Percentiles rank a stretch among this genome's conserved stretches.
These are phyloP conservation scores for Cosmorhoe ocellata DNA, from an alignment of 2,888 invertebrate species.

Conservation along the genomic window DNA sequence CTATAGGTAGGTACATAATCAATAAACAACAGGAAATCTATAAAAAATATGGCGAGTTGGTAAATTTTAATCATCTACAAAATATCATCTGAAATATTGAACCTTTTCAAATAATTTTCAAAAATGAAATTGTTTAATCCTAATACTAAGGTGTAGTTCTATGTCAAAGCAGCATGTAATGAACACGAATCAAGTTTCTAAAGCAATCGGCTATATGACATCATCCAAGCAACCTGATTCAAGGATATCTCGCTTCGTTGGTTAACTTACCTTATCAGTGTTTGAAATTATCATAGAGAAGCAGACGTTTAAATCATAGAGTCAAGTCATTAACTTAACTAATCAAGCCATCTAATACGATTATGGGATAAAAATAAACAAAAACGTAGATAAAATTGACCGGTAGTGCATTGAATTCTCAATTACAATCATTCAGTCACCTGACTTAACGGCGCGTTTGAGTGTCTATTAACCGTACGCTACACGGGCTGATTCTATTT, in stretches of 20 bases:
- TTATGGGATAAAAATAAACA: neutral
- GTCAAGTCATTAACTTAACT: too few species aligned
- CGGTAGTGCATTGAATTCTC: neutral
- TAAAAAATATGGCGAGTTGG: too few species aligned
- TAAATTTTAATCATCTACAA: too few species aligned
- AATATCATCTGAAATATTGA: too few species aligned
- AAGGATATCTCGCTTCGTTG: slow-evolving; percentile 34
- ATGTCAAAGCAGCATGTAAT: slow-evolving; percentile 10
- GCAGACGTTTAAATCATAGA: neutral
- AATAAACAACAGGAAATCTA: too few species aligned
- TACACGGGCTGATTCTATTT: slow-evolving; percentile 71
- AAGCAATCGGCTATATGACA: slow-evolving; percentile 43
- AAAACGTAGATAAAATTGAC: neutral
- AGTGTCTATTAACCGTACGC: slow-evolving; percentile 34
- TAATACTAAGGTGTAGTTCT: neutral
- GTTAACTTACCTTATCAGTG: neutral
- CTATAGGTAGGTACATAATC: too few species aligned
- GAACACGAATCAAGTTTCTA: slow-evolving; percentile 8
- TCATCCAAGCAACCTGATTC: slow-evolving; percentile 45
- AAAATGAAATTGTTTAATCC: too few species aligned
- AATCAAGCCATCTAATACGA: too few species aligned
- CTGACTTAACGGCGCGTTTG: slow-evolving; percentile 43
- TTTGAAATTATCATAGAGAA: neutral
- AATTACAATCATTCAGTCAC: slow-evolving; percentile 35
- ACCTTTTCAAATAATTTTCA: too few species aligned